Evolutionary conservation across 2,888 invertebrate genomes (phyloP).

Genomic region (Eupeodes luniger): DNA sequence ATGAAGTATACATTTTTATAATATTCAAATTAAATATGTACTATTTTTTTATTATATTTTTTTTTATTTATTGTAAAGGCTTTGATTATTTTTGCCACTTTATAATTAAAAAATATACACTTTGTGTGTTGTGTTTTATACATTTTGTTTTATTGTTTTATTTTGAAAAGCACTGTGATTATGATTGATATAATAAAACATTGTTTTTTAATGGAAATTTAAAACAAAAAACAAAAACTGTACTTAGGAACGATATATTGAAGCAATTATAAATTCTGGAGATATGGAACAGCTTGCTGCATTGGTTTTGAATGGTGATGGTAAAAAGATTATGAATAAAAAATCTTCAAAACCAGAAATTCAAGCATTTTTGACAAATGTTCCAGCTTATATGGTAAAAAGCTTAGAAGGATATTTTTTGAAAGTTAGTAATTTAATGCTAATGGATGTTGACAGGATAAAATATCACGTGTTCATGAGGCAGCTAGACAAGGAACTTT

Average conservation of each 20-base stretch:
- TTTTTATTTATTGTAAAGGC: constrained; percentile 30
- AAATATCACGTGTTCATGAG: constrained; percentile 94
- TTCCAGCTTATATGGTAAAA: constrained; percentile 93
- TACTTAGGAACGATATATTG: constrained; percentile 87
- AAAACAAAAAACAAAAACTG: not conserved
- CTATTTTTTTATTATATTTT: constrained; percentile 8
- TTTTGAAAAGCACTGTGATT: constrained; percentile 15
- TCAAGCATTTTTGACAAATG: constrained; percentile 94
- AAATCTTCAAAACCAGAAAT: constrained; percentile 90
- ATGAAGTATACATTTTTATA: constrained; percentile 80
- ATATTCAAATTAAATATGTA: constrained; percentile 28
- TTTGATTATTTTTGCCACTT: constrained; percentile 58
- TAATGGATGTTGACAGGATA: constrained; percentile 86
- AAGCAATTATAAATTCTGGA: constrained; percentile 88
- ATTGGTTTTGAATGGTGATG: constrained; percentile 94
- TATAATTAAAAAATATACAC: constrained; percentile 1
- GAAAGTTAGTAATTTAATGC: not conserved
- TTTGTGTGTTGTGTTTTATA: constrained; percentile 16
- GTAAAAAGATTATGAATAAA: constrained; percentile 89
- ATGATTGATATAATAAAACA: not conserved
- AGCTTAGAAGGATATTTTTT: constrained; percentile 33
- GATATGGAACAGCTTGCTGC: constrained; percentile 96
- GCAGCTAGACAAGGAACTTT: constrained; percentile 94
- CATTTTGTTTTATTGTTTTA: constrained; percentile 39
- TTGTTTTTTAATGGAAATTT: not conserved